Evolutionary conservation across 2,888 invertebrate genomes (phyloP), one percentile per base, ranked within the genome.

Genomic region (Papilio demoleus): DNA sequence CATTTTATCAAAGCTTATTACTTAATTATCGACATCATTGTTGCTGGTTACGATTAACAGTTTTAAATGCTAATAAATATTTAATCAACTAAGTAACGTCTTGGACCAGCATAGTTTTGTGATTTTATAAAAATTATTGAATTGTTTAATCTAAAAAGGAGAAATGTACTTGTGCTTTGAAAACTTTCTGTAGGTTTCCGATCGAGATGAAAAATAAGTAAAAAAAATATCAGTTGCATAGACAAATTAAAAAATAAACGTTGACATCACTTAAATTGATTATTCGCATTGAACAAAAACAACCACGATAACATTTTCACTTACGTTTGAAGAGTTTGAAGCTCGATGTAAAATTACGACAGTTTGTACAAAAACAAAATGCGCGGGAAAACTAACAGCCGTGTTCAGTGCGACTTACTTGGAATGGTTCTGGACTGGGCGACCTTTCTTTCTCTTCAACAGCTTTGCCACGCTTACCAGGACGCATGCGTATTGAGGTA

Each of bases 401-500:
- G 40, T 45, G 69, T 65, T 22, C 8, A 45, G 42, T 45, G 31
- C 78, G 77, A 83, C 91, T 90, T 81, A 92, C 92, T 82, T 81
- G 71, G 81, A 87, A 91, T 77, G 84, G 86, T 82, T 91, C 88
- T 62, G 72, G 72, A 75, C 81, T 80, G 71, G 77, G 73, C 67
- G 73, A 63, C 64, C 77, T 72, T 59, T 75, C 70, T 63, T 69
- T 71, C 47, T 79, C 75, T 71, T 81, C 81, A 74, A 80, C 80
- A 38, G 72, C 72, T 80, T 88, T 86, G 74, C 82, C 85, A 80
- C 86, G 86, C 79, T 87, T 86, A 31, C 79, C 82, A 56, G 76
- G 76, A 80, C 91, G 92, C 91, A 85, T 78, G 91, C 91, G 90
- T 76, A 79, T 74, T 58, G 79, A 47, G 38, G 71, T 70, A 68